Evolutionary conservation across 2,797 vertebrate species (phyloP), one percentile per base, ranked within the genome.

Genomic region (Alcedo quadribrachys): DNA sequence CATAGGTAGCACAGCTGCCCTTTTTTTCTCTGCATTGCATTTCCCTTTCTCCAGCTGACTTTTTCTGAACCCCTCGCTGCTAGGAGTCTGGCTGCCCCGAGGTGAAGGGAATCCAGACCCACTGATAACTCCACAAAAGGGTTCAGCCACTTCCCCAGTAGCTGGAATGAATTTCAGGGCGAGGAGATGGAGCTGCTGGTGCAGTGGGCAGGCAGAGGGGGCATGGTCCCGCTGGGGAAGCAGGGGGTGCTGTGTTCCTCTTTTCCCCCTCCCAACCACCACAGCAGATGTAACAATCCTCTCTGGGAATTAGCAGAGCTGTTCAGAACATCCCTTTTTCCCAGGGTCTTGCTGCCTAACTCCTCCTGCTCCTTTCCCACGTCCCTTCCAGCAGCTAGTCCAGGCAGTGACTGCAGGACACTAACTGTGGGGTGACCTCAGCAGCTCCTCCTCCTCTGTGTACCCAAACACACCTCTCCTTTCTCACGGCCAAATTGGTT

Each of bases 261-360:
- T 40, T 40, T 40, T 15, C 37, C 14, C 78, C 48, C 70, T 15
- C 81, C 75, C 9, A 12, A 83, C 51, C 33, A 7, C 85, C 92
- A 28, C 76, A 27, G 83, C 21, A 2, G 82, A 40, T 91, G 45
- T 76, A 66, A 84, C 80, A 22, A 35, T 86, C 91, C 75, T 92
- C 78, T 48, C 94, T 92, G 95, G 93, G 95, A 94, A 89, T 82
- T 40, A 65, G 89, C 0, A 1, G 69, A 69, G 89, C 91, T 88
- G 8, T 93, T 95, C 79, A 4, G 85, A 60, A 58, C 71, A 33
- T 77, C 81, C 50, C 83, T 92, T 79, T 67, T 93, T 91, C 93
- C 95, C 90, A 86, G 93, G 84, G 79, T 75, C 66, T 92, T 1
- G 30, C 95, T 97, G 96, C 96, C 95, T 96, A 86, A 94, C 87